Conservation (phyloP, 2,797 vertebrate species). For the Coracias cyanogaster region DNA sequence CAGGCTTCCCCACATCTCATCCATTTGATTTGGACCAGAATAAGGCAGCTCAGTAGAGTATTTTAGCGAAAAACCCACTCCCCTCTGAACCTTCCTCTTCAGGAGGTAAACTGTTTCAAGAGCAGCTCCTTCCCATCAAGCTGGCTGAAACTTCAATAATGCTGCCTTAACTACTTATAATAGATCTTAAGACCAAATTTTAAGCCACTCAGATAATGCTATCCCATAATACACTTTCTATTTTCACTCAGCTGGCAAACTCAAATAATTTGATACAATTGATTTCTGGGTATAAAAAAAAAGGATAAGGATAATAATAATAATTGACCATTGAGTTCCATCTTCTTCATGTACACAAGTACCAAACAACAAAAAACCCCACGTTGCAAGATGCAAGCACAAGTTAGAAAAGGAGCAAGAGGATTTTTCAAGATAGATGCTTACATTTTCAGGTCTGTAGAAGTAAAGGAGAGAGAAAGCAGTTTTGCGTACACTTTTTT, state of each 20-base stretch:
- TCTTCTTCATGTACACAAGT: background rate
- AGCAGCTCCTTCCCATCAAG: conserved; percentile 16
- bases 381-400: background rate
- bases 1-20: conserved; percentile 72
- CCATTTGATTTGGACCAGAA: conserved; percentile 66
- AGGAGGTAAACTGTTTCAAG: conserved; percentile 64
- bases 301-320: background rate
- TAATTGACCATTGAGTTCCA: background rate
- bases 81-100: conserved; percentile 57
- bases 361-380: background rate
- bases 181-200: conserved; percentile 2
- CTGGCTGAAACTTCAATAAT: conserved; percentile 49
- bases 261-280: background rate
- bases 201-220: conserved; percentile 1
- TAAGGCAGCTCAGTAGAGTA: conserved; percentile 58
- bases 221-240: background rate
- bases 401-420: background rate
- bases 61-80: conserved; percentile 58
- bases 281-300: background rate
- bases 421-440: background rate
- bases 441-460: background rate
- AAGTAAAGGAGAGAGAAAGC: background rate
- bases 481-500: background rate
- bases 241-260: background rate
- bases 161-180: background rate